These are phyloP conservation scores for Takifugu flavidus DNA, from an alignment of 2,113 vertebrate species.

Conservation along the genomic window DNA sequence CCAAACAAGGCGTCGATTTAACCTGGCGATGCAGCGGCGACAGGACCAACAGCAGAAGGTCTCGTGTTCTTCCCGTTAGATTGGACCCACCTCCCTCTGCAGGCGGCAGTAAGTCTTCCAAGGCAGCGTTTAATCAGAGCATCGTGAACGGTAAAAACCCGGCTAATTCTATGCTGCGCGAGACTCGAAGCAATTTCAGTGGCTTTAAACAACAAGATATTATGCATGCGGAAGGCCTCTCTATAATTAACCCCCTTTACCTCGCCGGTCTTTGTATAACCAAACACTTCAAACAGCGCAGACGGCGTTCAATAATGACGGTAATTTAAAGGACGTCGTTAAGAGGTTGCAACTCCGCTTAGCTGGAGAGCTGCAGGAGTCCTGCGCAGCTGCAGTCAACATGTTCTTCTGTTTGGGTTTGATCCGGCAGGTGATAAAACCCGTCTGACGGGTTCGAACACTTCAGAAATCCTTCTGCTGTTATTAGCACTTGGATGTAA, in stretches of 20 bases:
- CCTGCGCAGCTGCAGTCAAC: slow-evolving; percentile 88
- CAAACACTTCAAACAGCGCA: slow-evolving; percentile 24
- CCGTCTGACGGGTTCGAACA: slow-evolving; percentile 12
- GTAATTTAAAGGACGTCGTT: slow-evolving; percentile 18
- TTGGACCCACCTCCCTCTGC: slow-evolving; percentile 29
- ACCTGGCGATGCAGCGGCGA: background rate
- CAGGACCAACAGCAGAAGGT: background rate
- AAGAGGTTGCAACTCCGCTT: slow-evolving; percentile 16
- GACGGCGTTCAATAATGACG: slow-evolving; percentile 25
- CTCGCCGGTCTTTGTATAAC: slow-evolving; percentile 28
- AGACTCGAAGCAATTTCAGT: slow-evolving; percentile 37
- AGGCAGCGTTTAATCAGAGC: slow-evolving; percentile 23
- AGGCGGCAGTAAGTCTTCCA: slow-evolving; percentile 13
- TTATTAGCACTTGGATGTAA: background rate
- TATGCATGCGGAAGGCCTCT: slow-evolving; percentile 6
- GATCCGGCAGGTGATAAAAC: slow-evolving; percentile 62
- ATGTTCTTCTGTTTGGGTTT: slow-evolving; percentile 84
- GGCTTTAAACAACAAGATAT: slow-evolving; percentile 39
- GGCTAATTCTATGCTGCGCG: slow-evolving; percentile 12
- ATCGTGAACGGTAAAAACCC: slow-evolving; percentile 16
- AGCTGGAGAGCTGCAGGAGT: no score
- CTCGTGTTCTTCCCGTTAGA: slow-evolving; percentile 12
- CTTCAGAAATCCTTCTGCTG: background rate
- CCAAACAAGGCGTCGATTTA: no score
- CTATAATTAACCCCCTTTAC: slow-evolving; percentile 45